Percentiles rank a stretch among this genome's conserved stretches.
Evolutionary conservation across 1,140 invertebrate species (phyloP).

Genomic region (Aphelinus certus): DNA sequence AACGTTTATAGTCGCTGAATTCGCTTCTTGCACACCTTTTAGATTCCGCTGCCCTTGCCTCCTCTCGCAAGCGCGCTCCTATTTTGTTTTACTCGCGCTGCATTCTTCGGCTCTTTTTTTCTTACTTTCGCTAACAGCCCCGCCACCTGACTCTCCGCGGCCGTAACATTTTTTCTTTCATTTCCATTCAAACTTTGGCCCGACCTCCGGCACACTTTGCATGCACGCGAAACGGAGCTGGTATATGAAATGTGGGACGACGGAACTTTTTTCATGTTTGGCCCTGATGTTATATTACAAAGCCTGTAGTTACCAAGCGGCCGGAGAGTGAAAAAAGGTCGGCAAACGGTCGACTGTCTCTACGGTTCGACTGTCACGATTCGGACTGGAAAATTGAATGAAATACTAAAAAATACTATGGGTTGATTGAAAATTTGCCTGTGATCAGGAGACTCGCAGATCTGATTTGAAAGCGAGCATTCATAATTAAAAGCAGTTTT

Average conservation of each 20-base stretch:
- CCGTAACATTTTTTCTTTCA: constrained; percentile 4
- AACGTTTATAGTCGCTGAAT: constrained; percentile 45
- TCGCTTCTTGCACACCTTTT: constrained; percentile 35
- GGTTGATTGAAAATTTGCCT: too few relatives aligned
- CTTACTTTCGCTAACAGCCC: constrained; percentile 9
- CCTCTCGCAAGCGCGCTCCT: neutral
- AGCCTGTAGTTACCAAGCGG: too few relatives aligned
- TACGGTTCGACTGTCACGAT: too few relatives aligned
- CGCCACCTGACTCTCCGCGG: constrained; percentile 3
- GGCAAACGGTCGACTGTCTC: too few relatives aligned
- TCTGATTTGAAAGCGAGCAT: too few relatives aligned
- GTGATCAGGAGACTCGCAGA: too few relatives aligned
- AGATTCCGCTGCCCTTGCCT: constrained; percentile 29
- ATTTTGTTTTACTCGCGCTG: constrained; percentile 23
- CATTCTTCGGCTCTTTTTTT: neutral
- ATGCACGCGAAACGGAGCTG: neutral
- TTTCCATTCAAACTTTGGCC: constrained; percentile 22
- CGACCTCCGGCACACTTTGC: neutral
- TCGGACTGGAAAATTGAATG: too few relatives aligned
- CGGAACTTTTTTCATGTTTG: constrained; percentile 12
- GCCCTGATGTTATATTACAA: neutral
- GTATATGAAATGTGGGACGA: neutral
- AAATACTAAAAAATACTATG: too few relatives aligned
- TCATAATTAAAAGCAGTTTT: too few relatives aligned
- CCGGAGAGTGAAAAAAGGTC: too few relatives aligned